Conservation (phyloP, 2,113 vertebrate genomes). For the Otocyon megalotis region DNA sequence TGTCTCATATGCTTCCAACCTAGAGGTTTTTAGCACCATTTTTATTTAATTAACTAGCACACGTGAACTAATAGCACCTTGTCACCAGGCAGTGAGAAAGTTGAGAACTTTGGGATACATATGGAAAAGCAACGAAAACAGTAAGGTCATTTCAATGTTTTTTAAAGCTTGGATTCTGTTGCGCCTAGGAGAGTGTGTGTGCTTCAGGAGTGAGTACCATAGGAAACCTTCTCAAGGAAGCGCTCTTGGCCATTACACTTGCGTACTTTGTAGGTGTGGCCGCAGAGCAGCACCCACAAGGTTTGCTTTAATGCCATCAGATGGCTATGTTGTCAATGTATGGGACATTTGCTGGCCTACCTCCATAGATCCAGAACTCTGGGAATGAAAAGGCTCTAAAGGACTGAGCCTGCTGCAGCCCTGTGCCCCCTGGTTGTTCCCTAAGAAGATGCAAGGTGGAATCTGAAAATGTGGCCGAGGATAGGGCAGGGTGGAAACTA, state of each 20-base stretch:
- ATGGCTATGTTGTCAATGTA: not conserved
- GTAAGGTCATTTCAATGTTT: not conserved
- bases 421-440: fast-evolving
- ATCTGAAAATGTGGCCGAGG: not conserved
- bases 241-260: not conserved
- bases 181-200: fast-evolving
- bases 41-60: not conserved
- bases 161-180: not conserved
- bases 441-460: not conserved
- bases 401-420: not conserved
- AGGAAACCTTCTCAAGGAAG: not conserved
- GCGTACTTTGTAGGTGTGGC: not conserved
- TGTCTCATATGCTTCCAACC: not conserved
- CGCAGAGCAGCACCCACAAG: not conserved
- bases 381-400: not conserved
- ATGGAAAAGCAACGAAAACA: not conserved
- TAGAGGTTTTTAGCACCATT: not conserved
- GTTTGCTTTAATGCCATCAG: not conserved
- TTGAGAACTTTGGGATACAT: slow-evolving; percentile 10
- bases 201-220: not conserved
- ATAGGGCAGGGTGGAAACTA: not conserved
- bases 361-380: not conserved
- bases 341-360: not conserved
- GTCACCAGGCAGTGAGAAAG: slow-evolving; percentile 28
- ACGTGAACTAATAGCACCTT: not conserved